Evolutionary conservation across 2,113 vertebrate species (phyloP), one percentile per base, ranked within the genome.

Genomic region (Nettapus auritus): DNA sequence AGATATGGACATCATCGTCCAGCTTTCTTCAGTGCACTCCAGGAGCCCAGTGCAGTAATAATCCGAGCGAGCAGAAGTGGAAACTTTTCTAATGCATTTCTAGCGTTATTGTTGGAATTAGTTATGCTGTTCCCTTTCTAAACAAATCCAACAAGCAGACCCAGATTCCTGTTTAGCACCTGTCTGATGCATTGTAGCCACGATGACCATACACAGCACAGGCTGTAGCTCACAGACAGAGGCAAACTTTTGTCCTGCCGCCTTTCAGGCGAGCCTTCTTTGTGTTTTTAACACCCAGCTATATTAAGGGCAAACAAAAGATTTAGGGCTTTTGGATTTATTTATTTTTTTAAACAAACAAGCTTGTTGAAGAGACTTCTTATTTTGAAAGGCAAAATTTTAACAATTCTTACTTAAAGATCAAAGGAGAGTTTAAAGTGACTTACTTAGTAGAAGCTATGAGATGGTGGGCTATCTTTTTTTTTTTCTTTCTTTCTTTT

Each of bases 161-260:
- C 81, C 88, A 56, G 66, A 3, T 90, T 88, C 73, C 80, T 95
- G 83, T 50, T 48, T 10, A 95, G 92, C 94, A 92, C 94, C 92
- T 97, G 88, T 36, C 88, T n/a, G 36, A 11, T n/a, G 83, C 94
- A 31, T 94, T 92, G 88, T 90, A 48, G 79, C 59, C 11, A 28
- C 8, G 31, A 69, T 10, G 63, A 83, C 63, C 26, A 0, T 14
- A 1, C 76, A 6, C 50, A n/a, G 86, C 38, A 12, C 56, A 29
- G 14, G 60, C 77, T 63, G 73, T 16, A 9, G 71, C 46, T 80
- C 86, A 21, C 13, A 56, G 91, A 68, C 6, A 56, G 78, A 38
- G 48, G 48, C 3, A 0, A 40, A 12, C 76, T 97, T 97, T 94
- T 96, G 86, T 94, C 88, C 89, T 64, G 80, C 88, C 34, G 59